Conservation (phyloP, 2,113 vertebrate species). For the Pterophyllum scalare region DNA sequence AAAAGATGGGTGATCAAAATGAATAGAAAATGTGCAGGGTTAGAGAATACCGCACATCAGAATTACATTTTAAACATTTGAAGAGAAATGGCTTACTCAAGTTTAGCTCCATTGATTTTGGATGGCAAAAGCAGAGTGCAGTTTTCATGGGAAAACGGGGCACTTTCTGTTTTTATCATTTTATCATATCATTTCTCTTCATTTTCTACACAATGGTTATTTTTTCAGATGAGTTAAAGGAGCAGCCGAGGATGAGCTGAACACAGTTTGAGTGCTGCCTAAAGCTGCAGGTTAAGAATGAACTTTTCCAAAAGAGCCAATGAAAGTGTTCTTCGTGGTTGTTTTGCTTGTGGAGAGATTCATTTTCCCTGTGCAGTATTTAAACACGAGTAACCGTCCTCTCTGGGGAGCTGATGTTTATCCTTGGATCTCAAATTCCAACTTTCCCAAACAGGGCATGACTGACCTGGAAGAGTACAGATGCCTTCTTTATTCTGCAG, state of each 20-base stretch:
- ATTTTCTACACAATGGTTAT: slow-evolving; percentile 2
- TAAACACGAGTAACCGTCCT: slow-evolving; percentile 70
- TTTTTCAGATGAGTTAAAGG: slow-evolving; percentile 31
- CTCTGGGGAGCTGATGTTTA: slow-evolving; percentile 79
- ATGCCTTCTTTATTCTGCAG: slow-evolving; percentile 77
- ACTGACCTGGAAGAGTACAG: slow-evolving; percentile 81
- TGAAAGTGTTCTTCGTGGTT: slow-evolving; percentile 63
- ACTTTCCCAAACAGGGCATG: slow-evolving; percentile 77
- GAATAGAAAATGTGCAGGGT: slow-evolving; percentile 28
- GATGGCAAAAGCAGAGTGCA: neutral
- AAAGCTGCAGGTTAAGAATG: slow-evolving; percentile 63
- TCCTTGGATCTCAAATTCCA: slow-evolving; percentile 82
- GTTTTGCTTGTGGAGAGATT: slow-evolving; percentile 71
- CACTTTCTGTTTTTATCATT: slow-evolving; percentile 28
- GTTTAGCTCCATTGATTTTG: slow-evolving; percentile 21
- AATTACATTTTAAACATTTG: slow-evolving; percentile 33
- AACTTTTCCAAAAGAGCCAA: slow-evolving; percentile 55
- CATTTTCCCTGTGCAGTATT: slow-evolving; percentile 69
- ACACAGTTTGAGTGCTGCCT: slow-evolving; percentile 21
- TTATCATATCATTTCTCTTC: slow-evolving; percentile 42
- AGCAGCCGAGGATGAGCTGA: slow-evolving; percentile 7
- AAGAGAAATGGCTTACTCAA: slow-evolving; percentile 27
- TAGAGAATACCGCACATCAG: slow-evolving; percentile 28
- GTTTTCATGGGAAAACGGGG: neutral
- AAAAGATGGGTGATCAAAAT: slow-evolving; percentile 61